phyloP scores from a whole-genome alignment of 35 echinoderm and acorn worm species.

The Patiria miniata region DNA sequence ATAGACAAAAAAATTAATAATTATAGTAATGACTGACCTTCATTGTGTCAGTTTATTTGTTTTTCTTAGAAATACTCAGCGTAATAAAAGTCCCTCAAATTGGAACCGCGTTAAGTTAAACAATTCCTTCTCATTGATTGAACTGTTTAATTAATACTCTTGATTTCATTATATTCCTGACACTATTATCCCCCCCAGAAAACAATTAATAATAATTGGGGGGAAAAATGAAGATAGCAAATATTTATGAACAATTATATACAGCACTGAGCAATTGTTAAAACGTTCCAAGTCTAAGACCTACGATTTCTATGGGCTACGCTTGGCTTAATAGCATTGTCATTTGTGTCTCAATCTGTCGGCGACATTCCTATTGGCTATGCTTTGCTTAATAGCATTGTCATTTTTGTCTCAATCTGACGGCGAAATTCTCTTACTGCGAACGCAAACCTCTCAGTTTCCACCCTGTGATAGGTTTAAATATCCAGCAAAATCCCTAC shows the following conservation, averaged over 20 bases:
- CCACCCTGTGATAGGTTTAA: no score
- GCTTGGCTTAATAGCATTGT: no score
- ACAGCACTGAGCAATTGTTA: neutral
- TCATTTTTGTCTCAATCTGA: no score
- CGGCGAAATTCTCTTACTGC: no score
- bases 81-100: neutral
- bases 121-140: neutral
- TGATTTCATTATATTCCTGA: neutral
- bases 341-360: no score
- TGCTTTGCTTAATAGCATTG: no score
- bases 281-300: no score
- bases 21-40: neutral
- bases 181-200: neutral
- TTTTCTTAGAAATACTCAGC: neutral
- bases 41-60: neutral
- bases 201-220: neutral
- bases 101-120: neutral
- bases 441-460: no score
- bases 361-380: no score
- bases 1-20: neutral
- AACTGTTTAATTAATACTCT: neutral
- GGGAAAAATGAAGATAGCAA: neutral
- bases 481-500: no score
- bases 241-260: conserved; percentile 21
- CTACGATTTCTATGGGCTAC: no score